Evolutionary conservation across 2,797 vertebrate species (phyloP).

Genomic region (Pyrocephalus nanus): DNA sequence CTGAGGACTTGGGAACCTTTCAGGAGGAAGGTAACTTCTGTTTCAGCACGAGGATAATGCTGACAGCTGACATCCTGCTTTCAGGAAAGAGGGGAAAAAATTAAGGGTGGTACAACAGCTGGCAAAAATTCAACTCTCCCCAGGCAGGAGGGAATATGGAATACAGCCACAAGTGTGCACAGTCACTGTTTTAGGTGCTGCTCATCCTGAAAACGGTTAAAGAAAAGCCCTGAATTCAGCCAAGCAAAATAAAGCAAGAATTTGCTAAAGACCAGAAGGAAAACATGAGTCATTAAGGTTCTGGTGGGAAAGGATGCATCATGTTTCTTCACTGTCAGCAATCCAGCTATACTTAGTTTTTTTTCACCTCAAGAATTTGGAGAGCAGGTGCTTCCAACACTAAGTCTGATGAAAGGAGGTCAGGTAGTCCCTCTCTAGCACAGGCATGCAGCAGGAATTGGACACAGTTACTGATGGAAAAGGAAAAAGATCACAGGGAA

Average conservation of each 20-base stretch:
- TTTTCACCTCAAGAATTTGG: not conserved
- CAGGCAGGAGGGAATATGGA: not conserved
- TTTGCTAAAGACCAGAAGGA: slow-evolving; percentile 43
- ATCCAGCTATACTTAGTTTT: not conserved
- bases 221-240: not conserved
- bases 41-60: not conserved
- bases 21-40: not conserved
- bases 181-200: not conserved
- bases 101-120: not conserved
- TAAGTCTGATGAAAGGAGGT: not conserved
- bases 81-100: not conserved
- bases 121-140: not conserved
- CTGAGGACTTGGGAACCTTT: not conserved
- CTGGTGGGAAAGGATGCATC: slow-evolving; percentile 39
- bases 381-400: slow-evolving; percentile 27
- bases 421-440: not conserved
- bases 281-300: slow-evolving; percentile 54
- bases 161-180: not conserved
- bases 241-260: slow-evolving; percentile 34
- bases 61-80: not conserved
- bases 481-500: not conserved
- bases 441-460: not conserved
- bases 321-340: slow-evolving; percentile 13
- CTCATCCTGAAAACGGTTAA: not conserved
- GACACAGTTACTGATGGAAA: not conserved